Conservation (phyloP, 2,113 vertebrate genomes). For the Indicator indicator region DNA sequence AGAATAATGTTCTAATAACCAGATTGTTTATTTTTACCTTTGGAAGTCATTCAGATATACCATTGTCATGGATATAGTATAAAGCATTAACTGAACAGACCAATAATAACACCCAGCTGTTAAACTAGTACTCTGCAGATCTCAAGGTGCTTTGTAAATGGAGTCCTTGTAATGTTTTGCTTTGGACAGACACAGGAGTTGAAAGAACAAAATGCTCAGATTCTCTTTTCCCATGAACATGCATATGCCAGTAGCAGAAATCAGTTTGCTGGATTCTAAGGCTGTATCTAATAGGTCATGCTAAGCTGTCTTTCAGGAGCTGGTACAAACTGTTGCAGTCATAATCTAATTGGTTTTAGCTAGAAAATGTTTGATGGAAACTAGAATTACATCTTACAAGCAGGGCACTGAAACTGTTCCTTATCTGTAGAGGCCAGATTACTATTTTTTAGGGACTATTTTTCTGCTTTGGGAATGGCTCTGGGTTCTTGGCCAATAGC, state of each 20-base stretch:
- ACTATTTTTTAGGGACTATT: not conserved
- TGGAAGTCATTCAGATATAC: conserved; percentile 32
- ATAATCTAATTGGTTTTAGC: not conserved
- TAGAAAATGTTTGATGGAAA: not conserved
- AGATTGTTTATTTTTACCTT: conserved; percentile 53
- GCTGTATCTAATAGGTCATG: not conserved
- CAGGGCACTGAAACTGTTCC: not conserved
- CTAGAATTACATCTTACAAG: not conserved
- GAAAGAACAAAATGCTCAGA: not conserved
- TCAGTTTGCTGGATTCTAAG: not conserved
- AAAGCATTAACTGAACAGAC: conserved; percentile 9
- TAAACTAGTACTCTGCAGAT: not conserved
- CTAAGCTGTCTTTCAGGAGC: not conserved
- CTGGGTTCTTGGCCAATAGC: not conserved
- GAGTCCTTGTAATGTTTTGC: not conserved
- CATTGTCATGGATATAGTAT: conserved; percentile 20
- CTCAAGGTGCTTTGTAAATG: conserved; percentile 42
- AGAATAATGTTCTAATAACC: conserved; percentile 39
- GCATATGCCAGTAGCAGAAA: not conserved
- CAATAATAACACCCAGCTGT: conserved; percentile 51
- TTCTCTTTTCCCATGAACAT: not conserved
- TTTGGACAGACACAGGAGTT: not conserved
- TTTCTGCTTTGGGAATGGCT: not conserved
- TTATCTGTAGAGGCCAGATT: not conserved
- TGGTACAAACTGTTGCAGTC: not conserved